Conservation (phyloP, 2,888 invertebrate genomes). For the Omphaloscelis lunosa region DNA sequence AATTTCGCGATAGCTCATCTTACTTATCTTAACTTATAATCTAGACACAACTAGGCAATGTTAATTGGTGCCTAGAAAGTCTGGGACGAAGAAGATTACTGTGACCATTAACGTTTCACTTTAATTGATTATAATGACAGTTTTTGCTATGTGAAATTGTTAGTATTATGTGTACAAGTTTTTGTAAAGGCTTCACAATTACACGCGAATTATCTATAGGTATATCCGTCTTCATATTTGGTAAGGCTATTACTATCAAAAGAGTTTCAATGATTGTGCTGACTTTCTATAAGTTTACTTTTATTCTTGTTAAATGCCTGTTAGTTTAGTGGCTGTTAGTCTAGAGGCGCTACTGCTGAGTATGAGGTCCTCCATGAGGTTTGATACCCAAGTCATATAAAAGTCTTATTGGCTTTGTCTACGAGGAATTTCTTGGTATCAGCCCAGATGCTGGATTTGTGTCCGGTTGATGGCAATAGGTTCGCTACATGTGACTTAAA, state of each 20-base stretch:
- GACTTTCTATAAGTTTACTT: conserved; percentile 18
- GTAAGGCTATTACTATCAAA: conserved; percentile 14
- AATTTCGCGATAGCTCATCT: conserved; percentile 66
- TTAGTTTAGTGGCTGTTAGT: neutral
- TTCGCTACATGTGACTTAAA: neutral
- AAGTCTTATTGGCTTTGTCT: neutral
- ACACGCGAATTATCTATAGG: conserved; percentile 35
- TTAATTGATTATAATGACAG: conserved; percentile 69
- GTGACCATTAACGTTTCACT: conserved; percentile 66
- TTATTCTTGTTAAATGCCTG: neutral
- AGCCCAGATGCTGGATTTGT: no score
- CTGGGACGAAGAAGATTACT: conserved; percentile 67
- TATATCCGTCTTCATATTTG: conserved; percentile 20
- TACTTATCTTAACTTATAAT: conserved; percentile 62
- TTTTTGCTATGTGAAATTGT: conserved; percentile 64
- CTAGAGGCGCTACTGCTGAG: neutral
- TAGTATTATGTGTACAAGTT: conserved; percentile 43
- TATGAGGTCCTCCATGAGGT: neutral
- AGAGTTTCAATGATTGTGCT: neutral
- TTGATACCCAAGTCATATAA: neutral
- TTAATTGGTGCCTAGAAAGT: conserved; percentile 76
- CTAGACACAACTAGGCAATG: conserved; percentile 67
- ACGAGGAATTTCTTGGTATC: neutral
- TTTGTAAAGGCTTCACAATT: conserved; percentile 49
- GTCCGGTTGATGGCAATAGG: neutral